Evolutionary conservation across 2,113 vertebrate species (phyloP).

Genomic region (Prunella himalayana): DNA sequence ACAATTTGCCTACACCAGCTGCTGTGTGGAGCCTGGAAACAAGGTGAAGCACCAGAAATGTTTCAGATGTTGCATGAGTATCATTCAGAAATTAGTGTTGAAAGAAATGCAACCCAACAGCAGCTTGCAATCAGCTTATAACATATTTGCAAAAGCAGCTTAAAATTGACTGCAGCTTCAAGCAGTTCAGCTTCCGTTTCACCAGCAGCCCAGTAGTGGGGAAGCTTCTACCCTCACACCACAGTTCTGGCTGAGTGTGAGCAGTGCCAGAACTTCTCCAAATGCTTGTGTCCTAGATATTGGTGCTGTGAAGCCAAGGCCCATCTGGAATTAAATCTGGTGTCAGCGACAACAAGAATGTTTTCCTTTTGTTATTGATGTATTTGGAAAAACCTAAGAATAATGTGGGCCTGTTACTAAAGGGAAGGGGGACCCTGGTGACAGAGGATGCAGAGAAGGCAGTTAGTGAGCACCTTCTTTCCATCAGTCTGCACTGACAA

Average conservation of each 20-base stretch:
- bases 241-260: background rate
- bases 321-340: background rate
- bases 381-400: background rate
- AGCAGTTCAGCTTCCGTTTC: background rate
- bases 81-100: background rate
- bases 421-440: background rate
- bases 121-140: background rate
- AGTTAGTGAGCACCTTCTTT: background rate
- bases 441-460: background rate
- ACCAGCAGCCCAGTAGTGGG: background rate
- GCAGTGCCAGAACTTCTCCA: background rate
- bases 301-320: background rate
- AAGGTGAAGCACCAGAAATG: background rate
- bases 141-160: background rate
- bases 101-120: background rate
- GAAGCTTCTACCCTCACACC: background rate
- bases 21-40: background rate
- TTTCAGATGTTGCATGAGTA: background rate
- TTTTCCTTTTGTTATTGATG: background rate
- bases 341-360: accelerated
- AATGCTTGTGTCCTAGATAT: background rate
- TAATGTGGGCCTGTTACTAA: background rate
- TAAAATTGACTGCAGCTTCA: background rate
- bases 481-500: background rate
- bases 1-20: background rate